Conservation (phyloP, 2,888 invertebrate genomes). For the Drosophila nigricruria region DNA sequence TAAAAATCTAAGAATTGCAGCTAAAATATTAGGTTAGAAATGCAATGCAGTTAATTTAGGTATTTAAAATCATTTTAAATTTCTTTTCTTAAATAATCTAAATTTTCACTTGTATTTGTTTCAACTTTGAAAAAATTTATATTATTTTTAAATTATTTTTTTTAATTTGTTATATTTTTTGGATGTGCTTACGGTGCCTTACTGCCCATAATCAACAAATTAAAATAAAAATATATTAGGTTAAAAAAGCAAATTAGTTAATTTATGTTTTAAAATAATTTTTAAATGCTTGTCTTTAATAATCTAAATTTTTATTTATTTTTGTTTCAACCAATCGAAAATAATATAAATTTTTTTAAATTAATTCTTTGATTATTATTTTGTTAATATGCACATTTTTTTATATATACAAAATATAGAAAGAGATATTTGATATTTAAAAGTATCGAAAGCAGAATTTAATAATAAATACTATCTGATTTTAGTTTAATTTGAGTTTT, state of each 20-base stretch:
- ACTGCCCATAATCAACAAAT: background rate
- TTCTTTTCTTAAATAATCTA: background rate
- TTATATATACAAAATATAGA: too few relatives aligned
- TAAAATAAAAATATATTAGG: background rate
- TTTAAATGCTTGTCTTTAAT: background rate
- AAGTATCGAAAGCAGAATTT: too few relatives aligned
- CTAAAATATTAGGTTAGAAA: background rate
- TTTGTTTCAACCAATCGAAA: background rate
- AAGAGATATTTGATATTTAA: background rate
- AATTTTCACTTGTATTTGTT: background rate
- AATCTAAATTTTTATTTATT: background rate
- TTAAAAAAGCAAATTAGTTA: too few relatives aligned
- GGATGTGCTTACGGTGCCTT: too few relatives aligned
- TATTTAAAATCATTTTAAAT: too few relatives aligned
- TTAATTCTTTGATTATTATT: background rate
- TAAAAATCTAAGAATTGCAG: background rate
- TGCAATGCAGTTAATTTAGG: background rate
- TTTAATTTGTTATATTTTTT: too few relatives aligned
- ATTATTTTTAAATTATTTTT: background rate
- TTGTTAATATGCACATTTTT: background rate
- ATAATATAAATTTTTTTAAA: background rate
- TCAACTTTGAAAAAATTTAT: background rate
- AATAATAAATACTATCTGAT: too few relatives aligned
- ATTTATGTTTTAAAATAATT: too few relatives aligned
- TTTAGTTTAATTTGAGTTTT: too few relatives aligned